Evolutionary conservation across 2,797 vertebrate genomes (phyloP).

Genomic region (Macropus fuliginosus): DNA sequence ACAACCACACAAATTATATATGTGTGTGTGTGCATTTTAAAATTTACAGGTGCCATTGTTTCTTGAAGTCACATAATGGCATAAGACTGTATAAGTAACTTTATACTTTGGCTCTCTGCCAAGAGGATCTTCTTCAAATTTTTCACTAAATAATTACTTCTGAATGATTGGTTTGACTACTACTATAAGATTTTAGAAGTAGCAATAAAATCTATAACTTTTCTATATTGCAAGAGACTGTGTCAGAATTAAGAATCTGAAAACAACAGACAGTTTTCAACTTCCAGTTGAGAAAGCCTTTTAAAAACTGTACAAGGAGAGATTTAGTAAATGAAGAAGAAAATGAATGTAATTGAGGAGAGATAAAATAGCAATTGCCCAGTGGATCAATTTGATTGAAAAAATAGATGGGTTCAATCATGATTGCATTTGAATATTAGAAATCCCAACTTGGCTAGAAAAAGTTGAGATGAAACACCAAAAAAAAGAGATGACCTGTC

Average conservation of each 20-base stretch:
- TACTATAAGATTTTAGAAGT: background rate
- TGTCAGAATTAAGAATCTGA: conserved; percentile 4
- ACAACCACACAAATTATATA: background rate
- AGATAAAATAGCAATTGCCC: background rate
- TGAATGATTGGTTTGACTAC: background rate
- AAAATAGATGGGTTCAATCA: background rate
- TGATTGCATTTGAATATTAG: background rate
- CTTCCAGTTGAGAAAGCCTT: no score
- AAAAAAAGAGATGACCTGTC: background rate
- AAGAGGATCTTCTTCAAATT: conserved; percentile 16
- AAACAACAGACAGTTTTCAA: background rate
- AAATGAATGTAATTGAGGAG: no score
- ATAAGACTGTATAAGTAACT: background rate
- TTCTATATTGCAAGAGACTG: background rate
- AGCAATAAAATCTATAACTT: background rate
- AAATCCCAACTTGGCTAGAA: background rate
- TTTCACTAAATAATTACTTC: conserved; percentile 4
- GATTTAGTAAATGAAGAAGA: no score
- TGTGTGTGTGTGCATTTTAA: background rate
- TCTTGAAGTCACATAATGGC: background rate
- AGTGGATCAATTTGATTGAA: background rate
- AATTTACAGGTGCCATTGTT: background rate
- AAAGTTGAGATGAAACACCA: background rate
- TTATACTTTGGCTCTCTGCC: background rate
- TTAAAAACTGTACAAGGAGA: no score